Conservation (phyloP, 2,797 vertebrate genomes). For the Apogon talboti region DNA sequence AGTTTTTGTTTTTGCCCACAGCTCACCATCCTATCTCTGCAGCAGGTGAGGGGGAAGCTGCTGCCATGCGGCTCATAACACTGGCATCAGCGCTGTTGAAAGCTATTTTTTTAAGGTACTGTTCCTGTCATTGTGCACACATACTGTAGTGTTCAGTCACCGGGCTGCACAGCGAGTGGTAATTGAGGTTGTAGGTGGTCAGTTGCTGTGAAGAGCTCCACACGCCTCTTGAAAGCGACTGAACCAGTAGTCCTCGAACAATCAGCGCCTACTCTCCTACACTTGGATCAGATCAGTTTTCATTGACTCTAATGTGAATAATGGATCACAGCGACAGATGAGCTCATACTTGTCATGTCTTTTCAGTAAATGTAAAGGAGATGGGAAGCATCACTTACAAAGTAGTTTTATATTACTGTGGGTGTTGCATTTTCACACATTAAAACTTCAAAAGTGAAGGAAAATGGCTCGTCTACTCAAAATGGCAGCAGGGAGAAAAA, state of each 20-base stretch:
- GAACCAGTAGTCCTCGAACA: not conserved
- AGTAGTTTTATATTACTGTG: too few species aligned
- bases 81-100: too few species aligned
- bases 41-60: slow-evolving; percentile 34
- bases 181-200: slow-evolving; percentile 25
- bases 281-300: not conserved
- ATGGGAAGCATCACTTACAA: too few species aligned
- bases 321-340: not conserved
- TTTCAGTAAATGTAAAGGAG: too few species aligned
- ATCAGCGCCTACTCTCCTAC: slow-evolving; percentile 16
- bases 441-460: too few species aligned
- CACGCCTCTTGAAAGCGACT: slow-evolving; percentile 18
- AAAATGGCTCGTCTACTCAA: too few species aligned
- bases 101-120: too few species aligned
- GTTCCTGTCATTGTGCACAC: slow-evolving; percentile 5
- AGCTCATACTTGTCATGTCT: not conserved
- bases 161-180: slow-evolving; percentile 10
- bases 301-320: not conserved
- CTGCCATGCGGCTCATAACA: slow-evolving; percentile 13
- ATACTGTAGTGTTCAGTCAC: not conserved
- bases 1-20: not conserved
- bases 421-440: too few species aligned
- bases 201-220: slow-evolving; percentile 4
- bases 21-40: slow-evolving; percentile 20
- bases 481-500: too few species aligned